Base-by-base conservation (phyloP, 2,113 vertebrate genomes). In the Smithornis capensis region DNA sequence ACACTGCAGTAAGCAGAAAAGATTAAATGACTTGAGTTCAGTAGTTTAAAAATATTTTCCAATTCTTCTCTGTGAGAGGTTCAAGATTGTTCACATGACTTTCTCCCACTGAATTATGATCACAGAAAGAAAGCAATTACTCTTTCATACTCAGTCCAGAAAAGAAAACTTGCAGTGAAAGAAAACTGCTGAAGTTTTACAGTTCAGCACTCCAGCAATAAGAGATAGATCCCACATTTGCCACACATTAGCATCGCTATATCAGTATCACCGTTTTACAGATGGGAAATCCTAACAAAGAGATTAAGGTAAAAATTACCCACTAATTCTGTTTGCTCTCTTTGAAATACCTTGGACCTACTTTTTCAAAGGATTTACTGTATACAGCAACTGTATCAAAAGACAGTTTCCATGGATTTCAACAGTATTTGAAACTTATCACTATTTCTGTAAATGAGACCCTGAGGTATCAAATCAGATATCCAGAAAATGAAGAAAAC, bases 31-130 rank as follows among this genome's bases (percentile, higher is more conserved):
- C 91, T 90, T 50, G 65, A 79, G n/a, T 88, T 89, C 67, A 77
- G 92, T 63, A 92, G 79, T 94, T 96, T 90, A 96, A 96, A 95
- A 95, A 94, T 96, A 93, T 88, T 96, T 96, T 92, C 73, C 68
- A 92, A 37, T 85, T 78, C 83, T 67, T 67, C 49, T 75, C 64
- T 57, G 24, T 60, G 60, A 87, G 76, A 92, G 18, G 33, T 87
- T 95, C 1, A 0, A 75, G 68, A 94, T 68, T 90, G 75, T 80
- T 91, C 93, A 93, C 64, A 47, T 92, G 90, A 77, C 84, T 96
- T 93, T 90, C 59, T 91, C 42, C 44, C 38, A 74, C 52, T 77
- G 76, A 95, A 94, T 94, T 92, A 87, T 33, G 37, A 64, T 52
- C 74, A 59, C 6, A 74, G 86, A 89, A 93, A 85, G 90, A 73